Percentiles rank a stretch among this genome's conserved stretches.
These are phyloP conservation scores for Bombus superbus DNA, from an alignment of 1,140 invertebrate genomes.

Conservation along the genomic window DNA sequence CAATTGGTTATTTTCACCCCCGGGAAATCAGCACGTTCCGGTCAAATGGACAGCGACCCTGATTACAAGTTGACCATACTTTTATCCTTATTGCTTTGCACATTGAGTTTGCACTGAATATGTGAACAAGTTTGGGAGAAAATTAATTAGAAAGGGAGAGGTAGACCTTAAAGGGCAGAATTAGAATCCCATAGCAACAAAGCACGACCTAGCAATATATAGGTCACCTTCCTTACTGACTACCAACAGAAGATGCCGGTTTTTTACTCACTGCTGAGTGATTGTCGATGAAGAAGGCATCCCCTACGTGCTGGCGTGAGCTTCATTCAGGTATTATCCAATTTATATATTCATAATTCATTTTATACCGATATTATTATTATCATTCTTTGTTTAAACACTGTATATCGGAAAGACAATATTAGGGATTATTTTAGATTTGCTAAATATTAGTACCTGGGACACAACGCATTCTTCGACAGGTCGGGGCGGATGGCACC, in stretches of 20 bases:
- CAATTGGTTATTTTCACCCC: slow-evolving; percentile 57
- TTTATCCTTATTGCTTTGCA: slow-evolving; percentile 65
- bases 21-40: slow-evolving; percentile 47
- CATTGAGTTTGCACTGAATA: slow-evolving; percentile 65
- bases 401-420: slow-evolving; percentile 65
- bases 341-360: slow-evolving; percentile 83
- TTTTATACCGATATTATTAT: slow-evolving; percentile 80
- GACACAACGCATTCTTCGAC: slow-evolving; percentile 67
- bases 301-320: slow-evolving; percentile 82
- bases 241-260: slow-evolving; percentile 83
- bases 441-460: slow-evolving; percentile 63
- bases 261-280: slow-evolving; percentile 82
- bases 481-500: slow-evolving; percentile 66
- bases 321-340: slow-evolving; percentile 83
- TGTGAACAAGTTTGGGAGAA: slow-evolving; percentile 63
- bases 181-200: slow-evolving; percentile 81
- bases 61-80: slow-evolving; percentile 58
- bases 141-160: slow-evolving; percentile 63
- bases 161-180: slow-evolving; percentile 73
- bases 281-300: slow-evolving; percentile 83
- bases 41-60: slow-evolving; percentile 60
- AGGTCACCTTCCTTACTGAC: slow-evolving; percentile 83
- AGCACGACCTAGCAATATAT: slow-evolving; percentile 81
- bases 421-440: slow-evolving; percentile 68
- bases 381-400: slow-evolving; percentile 78